These are phyloP conservation scores for Mesoclemmys tuberculata DNA, from an alignment of 2,113 vertebrate genomes.

Conservation along the genomic window DNA sequence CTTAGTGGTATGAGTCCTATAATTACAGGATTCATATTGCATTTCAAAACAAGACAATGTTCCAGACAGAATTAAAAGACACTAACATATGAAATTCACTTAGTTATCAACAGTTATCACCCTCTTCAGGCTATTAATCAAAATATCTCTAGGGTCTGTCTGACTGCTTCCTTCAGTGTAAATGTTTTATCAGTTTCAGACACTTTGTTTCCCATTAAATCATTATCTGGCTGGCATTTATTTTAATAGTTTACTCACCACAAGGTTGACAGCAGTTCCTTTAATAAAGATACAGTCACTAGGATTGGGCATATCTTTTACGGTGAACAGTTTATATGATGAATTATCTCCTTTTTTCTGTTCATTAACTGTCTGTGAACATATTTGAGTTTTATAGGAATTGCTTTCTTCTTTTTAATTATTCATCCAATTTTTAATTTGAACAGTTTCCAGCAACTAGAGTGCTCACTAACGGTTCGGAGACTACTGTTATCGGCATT, in stretches of 20 bases:
- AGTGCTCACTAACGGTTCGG: background rate
- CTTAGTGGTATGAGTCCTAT: background rate
- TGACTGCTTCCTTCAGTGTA: background rate
- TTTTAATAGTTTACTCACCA: background rate
- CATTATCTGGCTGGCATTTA: background rate
- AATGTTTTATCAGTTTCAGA: conserved; percentile 15
- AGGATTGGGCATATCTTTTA: background rate
- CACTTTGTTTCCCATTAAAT: background rate
- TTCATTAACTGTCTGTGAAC: background rate
- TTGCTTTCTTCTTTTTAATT: background rate
- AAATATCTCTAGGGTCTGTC: background rate
- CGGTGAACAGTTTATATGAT: background rate
- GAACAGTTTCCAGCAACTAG: background rate
- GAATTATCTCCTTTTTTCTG: conserved; percentile 4
- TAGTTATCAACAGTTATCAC: background rate
- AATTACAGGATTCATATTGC: conserved; percentile 7
- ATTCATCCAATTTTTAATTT: background rate
- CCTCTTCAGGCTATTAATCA: conserved; percentile 13
- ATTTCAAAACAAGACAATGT: background rate
- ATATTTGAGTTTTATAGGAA: background rate
- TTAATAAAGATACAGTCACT: background rate
- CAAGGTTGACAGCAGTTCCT: background rate
- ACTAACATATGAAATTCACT: conserved; percentile 6
- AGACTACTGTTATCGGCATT: background rate
- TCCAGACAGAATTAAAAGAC: conserved; percentile 25